Evolutionary conservation across 1,140 invertebrate genomes (phyloP).

Genomic region (Drosophila orena): DNA sequence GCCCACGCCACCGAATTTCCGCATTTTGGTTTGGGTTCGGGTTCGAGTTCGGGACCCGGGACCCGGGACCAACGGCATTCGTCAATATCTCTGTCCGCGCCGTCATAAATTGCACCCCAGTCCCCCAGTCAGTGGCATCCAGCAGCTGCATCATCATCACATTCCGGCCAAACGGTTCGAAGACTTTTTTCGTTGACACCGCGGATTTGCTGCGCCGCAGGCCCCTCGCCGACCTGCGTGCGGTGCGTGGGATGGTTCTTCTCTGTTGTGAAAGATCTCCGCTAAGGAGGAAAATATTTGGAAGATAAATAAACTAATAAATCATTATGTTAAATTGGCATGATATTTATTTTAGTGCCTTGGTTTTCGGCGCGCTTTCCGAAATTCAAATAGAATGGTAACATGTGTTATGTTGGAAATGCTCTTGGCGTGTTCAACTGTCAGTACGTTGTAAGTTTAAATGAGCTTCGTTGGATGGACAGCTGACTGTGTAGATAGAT

Average conservation of each 20-base stretch:
- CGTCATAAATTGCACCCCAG: conserved; percentile 54
- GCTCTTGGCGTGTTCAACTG: conserved; percentile 65
- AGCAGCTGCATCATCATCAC: conserved; percentile 57
- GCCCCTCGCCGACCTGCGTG: neutral
- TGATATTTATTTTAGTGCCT: conserved; percentile 67
- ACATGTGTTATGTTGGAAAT: conserved; percentile 77
- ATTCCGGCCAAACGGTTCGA: conserved; percentile 34
- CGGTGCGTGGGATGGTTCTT: conserved; percentile 50
- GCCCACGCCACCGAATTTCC: conserved; percentile 73
- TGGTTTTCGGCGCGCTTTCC: conserved; percentile 33
- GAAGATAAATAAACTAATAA: conserved; percentile 79
- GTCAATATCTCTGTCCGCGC: conserved; percentile 70
- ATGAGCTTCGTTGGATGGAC: conserved; percentile 50
- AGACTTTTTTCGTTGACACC: conserved; percentile 69
- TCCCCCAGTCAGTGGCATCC: conserved; percentile 47
- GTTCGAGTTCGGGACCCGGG: conserved; percentile 13
- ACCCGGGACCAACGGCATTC: conserved; percentile 31
- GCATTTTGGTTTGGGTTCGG: conserved; percentile 50
- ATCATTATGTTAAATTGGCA: conserved; percentile 82
- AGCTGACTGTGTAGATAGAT: conserved; percentile 27
- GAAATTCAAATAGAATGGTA: conserved; percentile 74
- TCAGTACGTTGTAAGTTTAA: conserved; percentile 65
- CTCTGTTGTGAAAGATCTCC: conserved; percentile 69
- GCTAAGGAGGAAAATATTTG: conserved; percentile 68
- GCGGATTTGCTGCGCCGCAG: conserved; percentile 49